Percentiles rank a stretch among this genome's conserved stretches.
Evolutionary conservation across 2,113 vertebrate species (phyloP).

Genomic region (Apistogramma diplotaenia): DNA sequence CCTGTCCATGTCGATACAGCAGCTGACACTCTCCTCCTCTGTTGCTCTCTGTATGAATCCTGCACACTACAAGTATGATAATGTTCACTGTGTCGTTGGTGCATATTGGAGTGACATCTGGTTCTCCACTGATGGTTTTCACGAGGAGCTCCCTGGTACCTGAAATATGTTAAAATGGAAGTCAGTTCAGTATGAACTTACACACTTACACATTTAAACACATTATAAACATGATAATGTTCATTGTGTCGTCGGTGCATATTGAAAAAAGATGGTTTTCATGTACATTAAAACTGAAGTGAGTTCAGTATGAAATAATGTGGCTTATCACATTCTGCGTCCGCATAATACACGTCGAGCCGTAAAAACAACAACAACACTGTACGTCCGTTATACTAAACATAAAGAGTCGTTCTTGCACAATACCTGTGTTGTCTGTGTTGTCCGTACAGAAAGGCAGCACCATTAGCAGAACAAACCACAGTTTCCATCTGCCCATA

Average conservation of each 20-base stretch:
- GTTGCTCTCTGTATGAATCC: neutral
- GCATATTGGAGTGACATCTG: slow-evolving; percentile 10
- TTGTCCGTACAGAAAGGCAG: neutral
- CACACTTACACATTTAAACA: too few relatives aligned
- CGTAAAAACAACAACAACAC: neutral
- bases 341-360: rapidly evolving
- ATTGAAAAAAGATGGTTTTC: too few relatives aligned
- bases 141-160: rapidly evolving
- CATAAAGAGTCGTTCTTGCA: neutral
- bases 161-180: neutral
- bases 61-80: rapidly evolving
- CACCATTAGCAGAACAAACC: neutral
- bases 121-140: neutral
- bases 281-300: too few relatives aligned
- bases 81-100: rapidly evolving
- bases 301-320: rapidly evolving
- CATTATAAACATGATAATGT: too few relatives aligned
- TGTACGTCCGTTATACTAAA: neutral
- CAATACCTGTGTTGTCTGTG: rapidly evolving
- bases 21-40: neutral
- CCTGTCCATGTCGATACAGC: neutral
- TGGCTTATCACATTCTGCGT: rapidly evolving
- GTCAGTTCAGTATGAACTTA: neutral
- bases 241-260: too few relatives aligned
- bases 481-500: neutral